phyloP scores from a whole-genome alignment of 2,888 invertebrate species.

The Thumatha senex region DNA sequence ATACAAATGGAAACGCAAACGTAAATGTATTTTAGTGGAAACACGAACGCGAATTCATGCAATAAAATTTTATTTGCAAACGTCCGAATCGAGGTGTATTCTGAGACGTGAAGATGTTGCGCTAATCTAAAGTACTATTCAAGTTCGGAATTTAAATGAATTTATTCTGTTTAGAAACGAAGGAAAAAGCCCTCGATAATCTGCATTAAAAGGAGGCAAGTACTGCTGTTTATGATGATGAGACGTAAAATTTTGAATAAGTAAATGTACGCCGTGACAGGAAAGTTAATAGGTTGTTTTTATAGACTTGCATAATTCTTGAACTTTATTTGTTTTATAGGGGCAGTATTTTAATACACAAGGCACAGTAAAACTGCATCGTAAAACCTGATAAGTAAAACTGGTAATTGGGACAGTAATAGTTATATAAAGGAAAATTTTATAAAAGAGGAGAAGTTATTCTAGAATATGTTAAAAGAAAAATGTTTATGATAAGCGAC shows the following conservation, averaged over 20 bases:
- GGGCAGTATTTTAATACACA: not conserved
- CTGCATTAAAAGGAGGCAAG: not conserved
- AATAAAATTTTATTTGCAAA: conserved; percentile 52
- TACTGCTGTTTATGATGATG: conserved; percentile 2
- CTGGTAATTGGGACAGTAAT: no score
- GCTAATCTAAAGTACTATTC: conserved; percentile 28
- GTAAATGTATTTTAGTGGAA: conserved; percentile 44
- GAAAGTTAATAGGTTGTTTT: not conserved
- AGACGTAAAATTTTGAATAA: conserved; percentile 5
- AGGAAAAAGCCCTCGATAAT: conserved; percentile 8
- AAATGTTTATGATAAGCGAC: no score
- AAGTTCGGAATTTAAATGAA: conserved; percentile 33
- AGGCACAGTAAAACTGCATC: no score
- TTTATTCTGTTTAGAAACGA: conserved; percentile 25
- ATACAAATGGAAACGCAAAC: conserved; percentile 43
- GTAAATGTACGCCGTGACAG: conserved; percentile 1
- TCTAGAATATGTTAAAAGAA: no score
- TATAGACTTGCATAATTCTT: not conserved
- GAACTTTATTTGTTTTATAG: not conserved
- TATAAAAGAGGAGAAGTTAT: no score
- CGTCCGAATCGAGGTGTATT: conserved; percentile 35
- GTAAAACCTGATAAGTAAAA: no score
- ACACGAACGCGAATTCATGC: conserved; percentile 44
- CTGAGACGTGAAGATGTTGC: conserved; percentile 26
- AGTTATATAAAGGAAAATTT: no score